Percentiles rank a stretch among this genome's conserved stretches.
phyloP scores from a whole-genome alignment of 2,113 vertebrate genomes.

The Uropsilus gracilis region DNA sequence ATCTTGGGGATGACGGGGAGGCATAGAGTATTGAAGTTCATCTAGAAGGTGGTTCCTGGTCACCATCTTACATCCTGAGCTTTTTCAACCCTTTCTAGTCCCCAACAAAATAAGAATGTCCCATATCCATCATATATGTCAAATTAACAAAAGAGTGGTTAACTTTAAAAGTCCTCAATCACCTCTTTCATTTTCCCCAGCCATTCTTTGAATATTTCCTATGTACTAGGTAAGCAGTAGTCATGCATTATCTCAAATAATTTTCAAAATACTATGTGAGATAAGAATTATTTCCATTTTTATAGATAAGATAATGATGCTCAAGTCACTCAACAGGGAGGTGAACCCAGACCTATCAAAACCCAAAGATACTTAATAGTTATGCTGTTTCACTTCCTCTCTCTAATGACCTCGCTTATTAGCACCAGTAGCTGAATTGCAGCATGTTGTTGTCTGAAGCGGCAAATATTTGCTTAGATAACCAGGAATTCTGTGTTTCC shows the following conservation, averaged over 20 bases:
- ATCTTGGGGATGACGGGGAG: not conserved
- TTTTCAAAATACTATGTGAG: conserved; percentile 12
- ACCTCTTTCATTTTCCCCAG: not conserved
- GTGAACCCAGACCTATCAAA: not conserved
- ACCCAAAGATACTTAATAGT: not conserved
- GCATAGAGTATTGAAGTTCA: not conserved
- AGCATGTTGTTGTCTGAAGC: not conserved
- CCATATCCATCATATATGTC: not conserved
- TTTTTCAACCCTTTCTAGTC: not conserved
- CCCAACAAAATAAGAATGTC: not conserved
- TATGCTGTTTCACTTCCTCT: not conserved
- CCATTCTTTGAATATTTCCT: conserved; percentile 6
- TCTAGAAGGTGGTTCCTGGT: not conserved
- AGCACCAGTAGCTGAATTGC: not conserved
- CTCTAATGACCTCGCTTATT: not conserved
- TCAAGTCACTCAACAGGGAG: conserved; percentile 27
- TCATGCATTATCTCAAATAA: not conserved
- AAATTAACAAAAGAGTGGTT: conserved; percentile 24
- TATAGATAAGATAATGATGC: not conserved
- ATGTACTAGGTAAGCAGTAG: not conserved
- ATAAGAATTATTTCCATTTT: conserved; percentile 44
- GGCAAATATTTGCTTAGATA: not conserved
- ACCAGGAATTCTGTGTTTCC: not conserved
- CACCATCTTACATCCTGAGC: not conserved
- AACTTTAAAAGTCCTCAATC: not conserved